Base-by-base conservation (phyloP, 2,888 invertebrate species). In the Caenorhabditis sinica region DNA sequence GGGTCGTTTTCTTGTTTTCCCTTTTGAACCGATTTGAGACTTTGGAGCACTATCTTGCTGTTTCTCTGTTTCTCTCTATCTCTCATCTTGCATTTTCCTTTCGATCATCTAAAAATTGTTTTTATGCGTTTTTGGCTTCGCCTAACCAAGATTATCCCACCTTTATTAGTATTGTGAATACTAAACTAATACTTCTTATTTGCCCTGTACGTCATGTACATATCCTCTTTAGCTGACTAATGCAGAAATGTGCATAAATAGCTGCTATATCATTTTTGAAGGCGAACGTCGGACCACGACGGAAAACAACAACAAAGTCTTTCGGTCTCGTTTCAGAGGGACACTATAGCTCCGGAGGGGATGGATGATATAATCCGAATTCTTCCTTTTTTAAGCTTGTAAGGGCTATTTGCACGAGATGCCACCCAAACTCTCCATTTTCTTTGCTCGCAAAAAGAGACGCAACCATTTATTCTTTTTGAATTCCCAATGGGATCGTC, bases 301-400 rank as follows among this genome's bases (percentile, higher is more conserved):
- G 30, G 49, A 77, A 69, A 77, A 77, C 77, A 77, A 77, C 77
- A 77, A 77, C 77, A 77, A 63, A 63, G 60, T 69, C 53, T 69
- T 68, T 30, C n/a, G 9, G 33, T 61, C 23, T 40, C 49, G 43
- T 45, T 58, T 43, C 4, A 40, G 40, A 30, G 36, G 61, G 58
- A 58, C 45, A 58, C 66, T 66, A 30, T 45, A 61, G 61, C 61
- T 60, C n/a, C 28, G 23, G 28, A 53, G 58, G 56, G 28, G n/a
- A 63, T 63, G 28, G n/a, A 63, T 63, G 75, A 75, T 66, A 61
- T 60, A 60, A 96, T 89, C 45, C 65, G 45, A 63, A 61, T 71
- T 61, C 13, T 15, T 28, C 43, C 28, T 15, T 17, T 49, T 63
- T 49, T 65, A 61, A 40, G 36, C 56, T 56, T 56, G 51, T 17